These are phyloP conservation scores for Actinostola sp. DNA, from an alignment of 92 coral and sea anemone genomes.

Conservation along the genomic window DNA sequence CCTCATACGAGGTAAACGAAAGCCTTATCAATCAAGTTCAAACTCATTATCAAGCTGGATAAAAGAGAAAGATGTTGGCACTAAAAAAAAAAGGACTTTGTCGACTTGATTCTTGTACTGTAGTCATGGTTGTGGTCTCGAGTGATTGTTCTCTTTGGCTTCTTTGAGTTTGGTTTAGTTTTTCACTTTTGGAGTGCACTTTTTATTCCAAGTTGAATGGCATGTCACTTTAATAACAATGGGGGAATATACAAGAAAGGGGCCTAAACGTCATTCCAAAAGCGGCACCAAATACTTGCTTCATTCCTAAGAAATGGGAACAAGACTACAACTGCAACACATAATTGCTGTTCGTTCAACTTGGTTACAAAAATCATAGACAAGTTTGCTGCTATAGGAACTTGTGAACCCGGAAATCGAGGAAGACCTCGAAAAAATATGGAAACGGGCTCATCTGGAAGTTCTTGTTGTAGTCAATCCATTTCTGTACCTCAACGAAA, in stretches of 20 bases:
- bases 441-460: constrained; percentile 48
- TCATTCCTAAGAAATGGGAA: constrained; percentile 21
- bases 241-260: constrained; percentile 48
- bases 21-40: too few species aligned
- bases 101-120: not conserved
- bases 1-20: too few species aligned
- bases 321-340: constrained; percentile 22
- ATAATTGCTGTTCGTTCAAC: constrained; percentile 21
- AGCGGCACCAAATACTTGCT: constrained; percentile 33
- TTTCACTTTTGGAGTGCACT: too few species aligned
- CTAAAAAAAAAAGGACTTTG: too few species aligned
- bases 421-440: constrained; percentile 39
- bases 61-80: too few species aligned
- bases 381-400: constrained; percentile 34
- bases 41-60: too few species aligned
- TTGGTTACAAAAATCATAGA: constrained; percentile 35
- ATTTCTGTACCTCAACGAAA: constrained; percentile 37
- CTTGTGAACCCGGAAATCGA: constrained; percentile 34
- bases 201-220: not conserved
- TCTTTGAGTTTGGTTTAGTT: not conserved
- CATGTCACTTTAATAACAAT: constrained; percentile 28
- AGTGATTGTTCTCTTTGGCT: too few species aligned
- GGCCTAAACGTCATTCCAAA: constrained; percentile 17
- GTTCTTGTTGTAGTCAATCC: constrained; percentile 40
- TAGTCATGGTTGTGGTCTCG: too few species aligned